These are phyloP conservation scores for Enteromius mattozi DNA, from an alignment of 2,797 vertebrate species.

Conservation along the genomic window DNA sequence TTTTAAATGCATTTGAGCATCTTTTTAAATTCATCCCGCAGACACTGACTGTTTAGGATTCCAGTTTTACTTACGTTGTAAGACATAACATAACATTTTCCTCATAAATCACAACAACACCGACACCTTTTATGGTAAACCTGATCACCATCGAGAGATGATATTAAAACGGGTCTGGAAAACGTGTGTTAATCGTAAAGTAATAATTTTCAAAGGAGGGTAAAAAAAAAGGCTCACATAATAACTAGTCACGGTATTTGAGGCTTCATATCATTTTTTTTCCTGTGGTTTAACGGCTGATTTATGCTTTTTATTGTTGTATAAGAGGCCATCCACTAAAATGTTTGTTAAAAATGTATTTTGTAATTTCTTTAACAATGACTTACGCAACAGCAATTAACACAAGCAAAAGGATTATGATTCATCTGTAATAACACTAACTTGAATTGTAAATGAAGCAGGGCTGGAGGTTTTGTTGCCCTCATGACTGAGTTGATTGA, in stretches of 20 bases:
- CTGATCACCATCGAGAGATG: too few species aligned
- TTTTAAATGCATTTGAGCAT: background rate
- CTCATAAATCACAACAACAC: too few species aligned
- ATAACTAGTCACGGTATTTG: background rate
- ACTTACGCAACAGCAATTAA: slow-evolving; percentile 1
- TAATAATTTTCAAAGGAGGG: background rate
- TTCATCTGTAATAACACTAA: slow-evolving; percentile 6
- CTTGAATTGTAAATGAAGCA: slow-evolving; percentile 9
- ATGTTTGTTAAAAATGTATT: slow-evolving; percentile 10
- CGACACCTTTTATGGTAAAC: too few species aligned
- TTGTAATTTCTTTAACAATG: slow-evolving; percentile 15
- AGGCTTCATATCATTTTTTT: background rate
- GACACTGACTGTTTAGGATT: too few species aligned
- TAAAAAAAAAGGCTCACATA: background rate
- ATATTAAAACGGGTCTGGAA: too few species aligned
- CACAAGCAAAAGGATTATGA: background rate
- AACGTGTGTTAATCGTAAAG: too few species aligned
- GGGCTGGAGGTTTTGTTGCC: slow-evolving; percentile 6
- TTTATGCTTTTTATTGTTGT: background rate
- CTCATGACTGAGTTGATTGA: slow-evolving; percentile 23
- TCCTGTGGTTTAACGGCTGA: background rate
- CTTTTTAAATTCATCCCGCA: background rate
- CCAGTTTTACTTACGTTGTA: too few species aligned
- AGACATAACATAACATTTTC: too few species aligned
- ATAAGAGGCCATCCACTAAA: background rate